Percentiles rank a stretch among this genome's conserved stretches.
These are phyloP conservation scores for Amphilophus citrinellus DNA, from an alignment of 2,113 vertebrate species.

Conservation along the genomic window DNA sequence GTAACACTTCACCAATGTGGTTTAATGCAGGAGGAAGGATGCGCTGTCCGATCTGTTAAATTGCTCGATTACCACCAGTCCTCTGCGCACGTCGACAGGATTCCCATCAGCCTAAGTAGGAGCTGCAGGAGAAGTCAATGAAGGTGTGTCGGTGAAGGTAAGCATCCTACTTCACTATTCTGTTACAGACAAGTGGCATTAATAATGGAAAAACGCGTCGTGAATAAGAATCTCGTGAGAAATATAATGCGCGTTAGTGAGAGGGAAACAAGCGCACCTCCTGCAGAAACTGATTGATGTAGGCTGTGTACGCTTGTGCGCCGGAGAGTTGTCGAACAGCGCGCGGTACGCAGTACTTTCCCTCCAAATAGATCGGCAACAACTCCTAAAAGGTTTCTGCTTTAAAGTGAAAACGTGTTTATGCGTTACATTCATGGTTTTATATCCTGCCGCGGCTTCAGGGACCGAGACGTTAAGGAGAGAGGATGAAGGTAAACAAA, in stretches of 20 bases:
- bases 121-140: conserved; percentile 68
- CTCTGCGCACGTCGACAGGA: conserved; percentile 67
- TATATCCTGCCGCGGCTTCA: conserved; percentile 5
- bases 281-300: conserved; percentile 63
- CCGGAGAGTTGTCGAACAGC: conserved; percentile 49
- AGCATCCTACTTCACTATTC: conserved; percentile 57
- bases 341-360: conserved; percentile 23
- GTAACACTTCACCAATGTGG: conserved; percentile 46
- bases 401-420: conserved; percentile 30
- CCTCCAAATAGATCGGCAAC: conserved; percentile 19
- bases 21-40: conserved; percentile 61
- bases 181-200: conserved; percentile 52
- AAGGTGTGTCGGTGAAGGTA: conserved; percentile 78
- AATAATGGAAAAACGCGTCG: conserved; percentile 59
- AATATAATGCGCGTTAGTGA: conserved; percentile 55
- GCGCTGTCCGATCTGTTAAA: conserved; percentile 64
- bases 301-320: conserved; percentile 18
- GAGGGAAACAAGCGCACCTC: conserved; percentile 51
- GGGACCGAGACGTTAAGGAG: not conserved
- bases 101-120: conserved; percentile 68
- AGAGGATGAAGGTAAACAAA: not conserved
- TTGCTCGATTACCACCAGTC: conserved; percentile 61
- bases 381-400: conserved; percentile 29
- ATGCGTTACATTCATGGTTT: conserved; percentile 22
- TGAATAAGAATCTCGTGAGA: conserved; percentile 48